Base-by-base conservation (phyloP, 2,888 invertebrate species). In the Megalurothrips usitatus region DNA sequence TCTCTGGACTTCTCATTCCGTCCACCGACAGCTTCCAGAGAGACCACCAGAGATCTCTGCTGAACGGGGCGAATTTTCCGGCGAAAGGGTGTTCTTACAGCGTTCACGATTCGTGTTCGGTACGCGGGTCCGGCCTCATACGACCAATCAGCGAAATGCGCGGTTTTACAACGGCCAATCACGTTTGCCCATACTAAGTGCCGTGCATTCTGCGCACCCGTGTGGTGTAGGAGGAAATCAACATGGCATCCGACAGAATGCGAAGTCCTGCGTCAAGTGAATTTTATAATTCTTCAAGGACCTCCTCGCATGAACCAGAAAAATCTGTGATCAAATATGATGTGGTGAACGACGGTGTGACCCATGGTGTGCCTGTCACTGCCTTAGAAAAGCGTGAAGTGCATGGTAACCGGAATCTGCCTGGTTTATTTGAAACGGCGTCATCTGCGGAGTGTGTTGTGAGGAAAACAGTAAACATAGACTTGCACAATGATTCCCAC, bases 201-300 rank as follows among this genome's bases (percentile, higher is more conserved):
- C n/a, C 68, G 26, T 23, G 68, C 68, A 75, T 75, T 75, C 68
- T 79, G 79, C 80, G 84, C 78, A 52, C 68, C 78, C 80, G 34
- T 84, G 83, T 84, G 84, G 84, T 84, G 82, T 83, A 84, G 84
- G 83, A 84, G 82, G 83, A 85, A 86, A 86, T 84, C 87, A 88
- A 88, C 87, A 88, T 88, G 88, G 88, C 88, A 86, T 87, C 87
- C 85, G 87, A 87, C 85, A 85, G 85, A 85, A 86, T 85, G 85
- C 84, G 84, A 85, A 86, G 86, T 85, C 86, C 86, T 85, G 87
- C 87, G 87, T 87, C 87, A 87, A 86, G 86, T 83, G 86, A 86
- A 83, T 84, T 85, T 83, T 80, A 75, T 80, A 82, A 82, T 52
- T 78, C 80, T 78, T 82, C 83, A 81, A 80, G 63, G 28, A 81